These are phyloP conservation scores for Salvelinus alpinus DNA, from an alignment of 2,113 vertebrate species.

Conservation along the genomic window DNA sequence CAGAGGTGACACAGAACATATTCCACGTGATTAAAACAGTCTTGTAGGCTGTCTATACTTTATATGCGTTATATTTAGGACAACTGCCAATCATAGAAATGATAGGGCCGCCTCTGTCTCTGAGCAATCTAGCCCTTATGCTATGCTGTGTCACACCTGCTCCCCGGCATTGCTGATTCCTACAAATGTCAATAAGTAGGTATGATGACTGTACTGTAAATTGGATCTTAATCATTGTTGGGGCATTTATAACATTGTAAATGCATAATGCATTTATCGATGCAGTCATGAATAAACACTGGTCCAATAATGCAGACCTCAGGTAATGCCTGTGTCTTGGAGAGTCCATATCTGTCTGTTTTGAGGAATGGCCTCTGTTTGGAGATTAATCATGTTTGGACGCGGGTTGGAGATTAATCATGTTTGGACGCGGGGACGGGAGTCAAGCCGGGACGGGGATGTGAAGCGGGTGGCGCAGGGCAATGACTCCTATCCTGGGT, in stretches of 20 bases:
- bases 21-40: too few species aligned
- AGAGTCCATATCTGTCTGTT: constrained; percentile 12
- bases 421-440: constrained; percentile 4
- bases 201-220: neutral
- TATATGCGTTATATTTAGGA: neutral
- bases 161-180: neutral
- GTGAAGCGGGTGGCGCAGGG: too few species aligned
- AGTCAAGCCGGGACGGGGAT: neutral
- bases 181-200: constrained; percentile 4
- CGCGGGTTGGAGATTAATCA: constrained; percentile 24
- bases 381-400: constrained; percentile 31
- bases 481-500: constrained; percentile 14
- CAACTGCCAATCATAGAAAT: neutral
- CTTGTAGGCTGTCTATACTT: too few species aligned
- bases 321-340: constrained; percentile 20
- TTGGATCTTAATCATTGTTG: constrained; percentile 16
- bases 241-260: constrained; percentile 24
- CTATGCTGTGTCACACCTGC: neutral
- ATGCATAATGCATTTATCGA: constrained; percentile 20
- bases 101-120: neutral
- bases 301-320: constrained; percentile 5
- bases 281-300: constrained; percentile 14
- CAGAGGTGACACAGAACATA: too few species aligned
- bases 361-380: constrained; percentile 17
- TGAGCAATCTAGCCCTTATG: neutral